Base-by-base conservation (phyloP, 1,140 invertebrate genomes). In the Drosophila rhopaloa region DNA sequence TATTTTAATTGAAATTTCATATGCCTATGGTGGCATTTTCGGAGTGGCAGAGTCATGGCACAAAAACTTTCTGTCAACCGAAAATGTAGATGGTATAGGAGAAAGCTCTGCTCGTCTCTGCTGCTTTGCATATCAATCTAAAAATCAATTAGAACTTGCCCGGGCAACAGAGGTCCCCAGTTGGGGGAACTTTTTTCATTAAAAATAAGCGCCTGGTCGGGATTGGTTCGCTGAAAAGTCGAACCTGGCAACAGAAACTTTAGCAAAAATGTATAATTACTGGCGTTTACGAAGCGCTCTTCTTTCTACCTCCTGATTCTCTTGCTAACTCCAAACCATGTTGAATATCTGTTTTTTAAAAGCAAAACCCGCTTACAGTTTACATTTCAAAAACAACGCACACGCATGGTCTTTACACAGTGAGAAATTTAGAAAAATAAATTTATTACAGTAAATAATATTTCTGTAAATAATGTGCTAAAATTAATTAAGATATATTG, bases 101-200 rank as follows among this genome's bases (percentile, higher is more conserved):
- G 53, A 50, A 35, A 38, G 72, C 47, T 56, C 40, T 43, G 41
- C 53, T 48, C 37, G 27, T 13, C n/a, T 37, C 35, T 11, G 65
- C 76, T 71, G 74, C 54, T 78, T 78, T 78, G 76, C 76, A 78
- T 78, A 78, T 78, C 76, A 78, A 78, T 78, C 74, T 78, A 60
- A 78, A 78, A 78, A 78, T 78, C 76, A 78, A 78, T 78, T 78
- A 78, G 76, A 78, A 78, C 57, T 78, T 78, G 47, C 74, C 65
- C 37, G 66, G 54, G 72, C 63, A 29, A 43, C 55, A 41, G 41
- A 71, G 67, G 29, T 8, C 41, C 37, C 19, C 63, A 56, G 51
- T 71, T 58, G 65, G 35, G 47, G 47, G 11, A 77, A 76, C 75
- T 77, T 77, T 77, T 77, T 77, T 77, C 75, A 77, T 77, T 77